Base-by-base conservation (phyloP, 2,888 invertebrate species). In the Aleiodes leptofemur region DNA sequence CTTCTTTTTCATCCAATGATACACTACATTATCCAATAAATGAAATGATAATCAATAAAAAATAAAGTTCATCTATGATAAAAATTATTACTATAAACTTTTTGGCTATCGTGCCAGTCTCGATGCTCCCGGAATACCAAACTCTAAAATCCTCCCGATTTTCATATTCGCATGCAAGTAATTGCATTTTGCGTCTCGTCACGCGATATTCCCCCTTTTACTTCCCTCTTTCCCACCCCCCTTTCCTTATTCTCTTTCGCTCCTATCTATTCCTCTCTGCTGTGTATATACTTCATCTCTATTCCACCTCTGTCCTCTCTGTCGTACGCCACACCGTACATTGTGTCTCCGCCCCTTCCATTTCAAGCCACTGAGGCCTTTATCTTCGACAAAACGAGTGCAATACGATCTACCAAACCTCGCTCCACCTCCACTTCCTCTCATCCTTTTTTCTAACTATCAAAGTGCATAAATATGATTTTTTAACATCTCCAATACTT, bases 171-270 rank as follows among this genome's bases (percentile, higher is more conserved):
- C 78, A 79, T 76, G 79, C 79, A 73, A 69, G 77, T 80, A 79
- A 80, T 79, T 79, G 77, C 80, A 80, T 79, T 79, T 79, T 77
- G 77, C 74, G 72, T 74, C 69, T 50, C 78, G 78, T 79, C 80
- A 80, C 79, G 80, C 80, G 73, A 80, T 72, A 72, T 16, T 70
- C 23, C 29, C 56, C 29, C 29, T 72, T 70, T 51, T 48, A 48
- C 56, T 61, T 50, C 16, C 43, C 48, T 23, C 34, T 9, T 9
- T 34, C 34, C 11, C 11, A 38, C 4, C 31, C 0, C 38, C 14
- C 34, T 7, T 61, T n/a, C 38, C n/a, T 23, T 11, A 59, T 59
- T 29, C 43, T 16, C 43, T 61, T 61, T 38, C 16, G 8, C 34
- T 31, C 11, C 43, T 53, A 34, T 69, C 56, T 34, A 59, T 55